A percentile compares a stretch with the other conserved stretches of the same genome.
phyloP scores from a whole-genome alignment of 2,888 invertebrate species.

The Lasioglossum oenotherae region DNA sequence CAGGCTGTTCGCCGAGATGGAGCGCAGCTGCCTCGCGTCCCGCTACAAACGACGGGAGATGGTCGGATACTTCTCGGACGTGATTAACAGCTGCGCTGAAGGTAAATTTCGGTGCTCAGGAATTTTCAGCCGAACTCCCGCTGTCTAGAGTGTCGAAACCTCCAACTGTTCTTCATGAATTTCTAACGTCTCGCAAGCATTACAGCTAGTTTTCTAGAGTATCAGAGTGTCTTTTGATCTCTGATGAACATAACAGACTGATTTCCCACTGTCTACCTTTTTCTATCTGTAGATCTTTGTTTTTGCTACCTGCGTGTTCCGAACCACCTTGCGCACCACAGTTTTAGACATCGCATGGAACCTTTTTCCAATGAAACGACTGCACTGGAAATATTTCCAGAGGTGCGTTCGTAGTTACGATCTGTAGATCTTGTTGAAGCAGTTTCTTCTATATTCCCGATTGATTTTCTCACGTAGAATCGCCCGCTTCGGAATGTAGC shows the following conservation, averaged over 20 bases:
- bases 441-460: neutral
- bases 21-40: conserved; percentile 90
- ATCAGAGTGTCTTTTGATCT: neutral
- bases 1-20: conserved; percentile 89
- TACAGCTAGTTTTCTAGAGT: neutral
- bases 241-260: neutral
- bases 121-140: neutral
- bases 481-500: too few relatives aligned
- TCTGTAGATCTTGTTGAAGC: too few relatives aligned
- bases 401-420: too few relatives aligned
- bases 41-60: conserved; percentile 90
- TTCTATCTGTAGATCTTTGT: too few relatives aligned
- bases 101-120: conserved; percentile 80
- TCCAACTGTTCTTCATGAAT: neutral
- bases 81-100: conserved; percentile 90
- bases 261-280: too few relatives aligned
- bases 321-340: too few relatives aligned
- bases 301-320: too few relatives aligned
- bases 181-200: neutral
- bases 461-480: too few relatives aligned
- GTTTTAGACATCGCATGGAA: too few relatives aligned
- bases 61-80: conserved; percentile 91
- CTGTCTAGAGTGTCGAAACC: neutral
- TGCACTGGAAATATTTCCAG: too few relatives aligned
- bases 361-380: too few relatives aligned